These are phyloP conservation scores for Troides oblongomaculatus DNA, from an alignment of 2,888 invertebrate species.

Conservation along the genomic window DNA sequence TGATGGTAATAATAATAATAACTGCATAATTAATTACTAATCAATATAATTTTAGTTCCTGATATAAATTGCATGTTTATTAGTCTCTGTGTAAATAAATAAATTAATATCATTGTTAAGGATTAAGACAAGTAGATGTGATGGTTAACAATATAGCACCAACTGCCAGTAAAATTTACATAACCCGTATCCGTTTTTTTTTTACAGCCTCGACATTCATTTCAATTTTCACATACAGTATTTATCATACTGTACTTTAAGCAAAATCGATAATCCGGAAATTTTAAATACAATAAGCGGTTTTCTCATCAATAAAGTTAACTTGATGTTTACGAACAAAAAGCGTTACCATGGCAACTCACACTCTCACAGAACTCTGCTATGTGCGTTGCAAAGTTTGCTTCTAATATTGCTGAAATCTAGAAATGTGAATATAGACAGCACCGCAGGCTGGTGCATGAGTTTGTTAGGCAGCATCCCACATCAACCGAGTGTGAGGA, in stretches of 20 bases:
- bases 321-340: constrained; percentile 57
- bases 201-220: constrained; percentile 52
- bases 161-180: no score
- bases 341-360: constrained; percentile 70
- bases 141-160: no score
- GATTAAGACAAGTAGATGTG: no score
- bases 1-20: no score
- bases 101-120: no score
- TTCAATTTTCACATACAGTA: constrained; percentile 62
- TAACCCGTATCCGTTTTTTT: not conserved
- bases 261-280: constrained; percentile 47
- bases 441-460: constrained; percentile 53
- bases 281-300: constrained; percentile 44
- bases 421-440: constrained; percentile 37
- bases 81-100: no score
- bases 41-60: no score
- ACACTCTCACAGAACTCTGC: constrained; percentile 56
- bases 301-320: constrained; percentile 55
- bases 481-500: constrained; percentile 63
- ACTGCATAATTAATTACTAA: no score
- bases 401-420: constrained; percentile 50
- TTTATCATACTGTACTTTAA: constrained; percentile 46
- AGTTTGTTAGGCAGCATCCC: constrained; percentile 58
- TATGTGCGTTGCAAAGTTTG: constrained; percentile 58
- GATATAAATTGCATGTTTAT: no score